Base-by-base conservation (phyloP, 2,113 vertebrate genomes). In the Ailuropoda melanoleuca region DNA sequence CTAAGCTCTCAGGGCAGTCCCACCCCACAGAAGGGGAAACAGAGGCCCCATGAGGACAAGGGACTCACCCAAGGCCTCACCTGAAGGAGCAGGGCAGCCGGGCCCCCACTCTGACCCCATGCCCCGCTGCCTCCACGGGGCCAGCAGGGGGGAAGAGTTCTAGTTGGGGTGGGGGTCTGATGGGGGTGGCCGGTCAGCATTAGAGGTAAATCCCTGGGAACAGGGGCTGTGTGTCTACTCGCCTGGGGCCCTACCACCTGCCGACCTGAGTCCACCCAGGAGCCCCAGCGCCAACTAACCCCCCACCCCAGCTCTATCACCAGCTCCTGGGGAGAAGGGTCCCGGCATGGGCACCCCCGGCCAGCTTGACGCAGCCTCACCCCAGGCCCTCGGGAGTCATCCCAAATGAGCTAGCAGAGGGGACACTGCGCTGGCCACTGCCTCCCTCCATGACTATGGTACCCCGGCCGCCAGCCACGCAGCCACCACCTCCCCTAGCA, bases 111-210 rank as follows among this genome's bases (percentile, higher is more conserved):
- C 0, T 3, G 2, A 29, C 37, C 15, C 6, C 1, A 19, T 13
- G 11, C 31, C 60, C 18, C 0, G 60, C 46, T 26, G 29, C 8
- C 43, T 14, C 6, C 88, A 13, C 14, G 1, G 58, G 88, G 4
- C 17, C 23, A 9, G 81, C 2, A 1, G 29, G 58, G 62, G 1
- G 26, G 12, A 21, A 14, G 82, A 23, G 48, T 3, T 17, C 9
- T 0, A 6, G 19, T 0, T 1, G 34, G 31, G 21, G 15, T 8
- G 13, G 62, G 66, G 37, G 62, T 1, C 29, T 46, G 39, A 4
- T 0, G 11, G 53, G 9, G 10, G 6, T 0, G 0, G 26, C 11
- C 0, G 31, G 37, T 14, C 11, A 1, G 4, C 46, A 8, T 6
- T 6, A 0, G n/a, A 12, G 17, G 14, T 0, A 82, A 56, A 24